Evolutionary conservation across 2,797 vertebrate species (phyloP), one percentile per base, ranked within the genome.

Genomic region (Remorina albescens): DNA sequence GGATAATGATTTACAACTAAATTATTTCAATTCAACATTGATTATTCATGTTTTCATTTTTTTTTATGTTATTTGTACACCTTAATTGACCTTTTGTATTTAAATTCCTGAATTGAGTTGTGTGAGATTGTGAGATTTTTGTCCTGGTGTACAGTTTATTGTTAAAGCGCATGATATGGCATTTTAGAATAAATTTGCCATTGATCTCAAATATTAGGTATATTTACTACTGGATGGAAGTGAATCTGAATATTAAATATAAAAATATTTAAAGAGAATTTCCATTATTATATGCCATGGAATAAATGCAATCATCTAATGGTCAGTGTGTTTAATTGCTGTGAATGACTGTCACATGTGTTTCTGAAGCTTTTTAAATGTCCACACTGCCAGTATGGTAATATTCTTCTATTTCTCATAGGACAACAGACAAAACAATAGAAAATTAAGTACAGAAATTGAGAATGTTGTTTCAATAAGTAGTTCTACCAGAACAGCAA

Each of bases 241-340:
- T 4, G 32, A 53, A 12, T 66, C n/a, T 72, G 70, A 19, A 23
- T 49, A 81, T 67, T 84, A 30, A 80, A 55, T 54, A 68, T 64
- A 68, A 37, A 72, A 58, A 71, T 84, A 81, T 89, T 90, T 86
- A 85, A 87, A 81, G 53, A 81, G 46, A 83, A 71, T 67, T 55
- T 62, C 62, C 66, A 46, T 82, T 79, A 80, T 81, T 81, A 74
- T 88, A 81, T 75, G 77, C 79, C 78, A 82, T 80, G 60, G 56
- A 92, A 89, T 90, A 91, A 90, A 91, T 60, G 65, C 67, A 75
- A 76, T 47, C 28, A 65, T 74, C 9, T 39, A 5, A 21, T 46
- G 67, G 49, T 36, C 37, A 57, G 2, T 60, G 34, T 53, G 2
- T 42, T 47, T 71, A 9, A 21, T 59, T 46, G 18, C n/a, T 3